phyloP scores from a whole-genome alignment of 2,797 vertebrate genomes.

The Potorous gilbertii region DNA sequence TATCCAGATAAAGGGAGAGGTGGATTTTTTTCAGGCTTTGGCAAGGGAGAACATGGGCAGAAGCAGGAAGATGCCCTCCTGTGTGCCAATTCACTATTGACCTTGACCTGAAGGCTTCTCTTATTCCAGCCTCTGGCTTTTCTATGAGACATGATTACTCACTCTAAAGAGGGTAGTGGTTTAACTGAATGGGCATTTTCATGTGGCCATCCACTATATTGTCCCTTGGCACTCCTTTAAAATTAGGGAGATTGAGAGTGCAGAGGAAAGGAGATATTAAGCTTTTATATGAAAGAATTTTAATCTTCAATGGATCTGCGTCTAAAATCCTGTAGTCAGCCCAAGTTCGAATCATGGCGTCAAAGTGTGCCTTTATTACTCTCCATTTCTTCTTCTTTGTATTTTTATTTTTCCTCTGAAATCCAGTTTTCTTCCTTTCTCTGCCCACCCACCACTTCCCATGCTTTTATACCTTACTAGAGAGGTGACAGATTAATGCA shows the following conservation, averaged over 20 bases:
- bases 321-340: neutral
- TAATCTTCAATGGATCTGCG: neutral
- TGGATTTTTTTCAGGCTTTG: neutral
- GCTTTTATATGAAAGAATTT: neutral
- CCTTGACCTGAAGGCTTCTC: neutral
- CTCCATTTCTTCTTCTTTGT: neutral
- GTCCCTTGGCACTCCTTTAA: neutral
- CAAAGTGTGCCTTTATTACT: neutral
- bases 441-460: neutral
- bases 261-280: neutral
- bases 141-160: neutral
- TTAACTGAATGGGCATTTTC: neutral
- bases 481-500: neutral
- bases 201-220: neutral
- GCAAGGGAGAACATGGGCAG: neutral
- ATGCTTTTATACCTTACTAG: neutral
- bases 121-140: neutral
- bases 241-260: neutral
- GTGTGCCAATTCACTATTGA: accelerated
- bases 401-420: neutral
- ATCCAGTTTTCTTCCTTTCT: neutral
- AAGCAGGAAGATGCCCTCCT: neutral
- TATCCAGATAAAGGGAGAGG: neutral
- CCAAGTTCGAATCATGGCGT: neutral
- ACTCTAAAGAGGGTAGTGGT: neutral